These are phyloP conservation scores for Trachymyrmex cornetzi DNA, from an alignment of 1,140 invertebrate genomes.

Conservation along the genomic window DNA sequence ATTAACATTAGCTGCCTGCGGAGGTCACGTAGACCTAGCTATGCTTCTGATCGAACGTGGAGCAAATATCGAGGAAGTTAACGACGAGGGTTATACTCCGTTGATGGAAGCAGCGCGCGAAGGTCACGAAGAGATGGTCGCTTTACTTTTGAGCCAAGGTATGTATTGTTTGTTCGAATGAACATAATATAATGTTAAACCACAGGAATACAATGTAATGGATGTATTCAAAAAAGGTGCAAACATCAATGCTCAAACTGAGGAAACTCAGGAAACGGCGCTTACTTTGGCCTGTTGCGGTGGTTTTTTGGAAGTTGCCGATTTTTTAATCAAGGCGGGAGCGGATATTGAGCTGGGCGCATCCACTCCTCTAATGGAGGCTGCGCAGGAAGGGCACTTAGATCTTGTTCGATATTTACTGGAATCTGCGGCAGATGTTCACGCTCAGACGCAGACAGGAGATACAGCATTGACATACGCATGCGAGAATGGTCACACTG, in stretches of 20 bases:
- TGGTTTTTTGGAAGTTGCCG: conserved; percentile 98
- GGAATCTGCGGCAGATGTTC: conserved; percentile 95
- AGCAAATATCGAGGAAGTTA: conserved; percentile 99
- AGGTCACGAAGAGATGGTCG: conserved; percentile 99
- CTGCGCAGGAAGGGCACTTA: conserved; percentile 98
- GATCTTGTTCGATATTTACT: conserved; percentile 96
- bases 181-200: neutral
- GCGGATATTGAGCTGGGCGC: conserved; percentile 98
- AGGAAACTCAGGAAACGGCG: conserved; percentile 99
- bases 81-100: conserved; percentile 99
- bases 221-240: conserved; percentile 89
- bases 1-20: conserved; percentile 98
- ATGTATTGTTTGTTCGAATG: conserved; percentile 37
- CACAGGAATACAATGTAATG: neutral
- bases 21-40: conserved; percentile 98
- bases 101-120: conserved; percentile 99
- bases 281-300: conserved; percentile 98
- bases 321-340: conserved; percentile 97
- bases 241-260: conserved; percentile 99
- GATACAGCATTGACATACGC: conserved; percentile 99
- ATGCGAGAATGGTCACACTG: conserved; percentile 98
- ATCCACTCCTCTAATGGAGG: conserved; percentile 99
- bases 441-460: conserved; percentile 97
- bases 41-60: conserved; percentile 97
- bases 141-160: conserved; percentile 96